Evolutionary conservation across 2,888 invertebrate species (phyloP).

Genomic region (Standfussiana lucernea): DNA sequence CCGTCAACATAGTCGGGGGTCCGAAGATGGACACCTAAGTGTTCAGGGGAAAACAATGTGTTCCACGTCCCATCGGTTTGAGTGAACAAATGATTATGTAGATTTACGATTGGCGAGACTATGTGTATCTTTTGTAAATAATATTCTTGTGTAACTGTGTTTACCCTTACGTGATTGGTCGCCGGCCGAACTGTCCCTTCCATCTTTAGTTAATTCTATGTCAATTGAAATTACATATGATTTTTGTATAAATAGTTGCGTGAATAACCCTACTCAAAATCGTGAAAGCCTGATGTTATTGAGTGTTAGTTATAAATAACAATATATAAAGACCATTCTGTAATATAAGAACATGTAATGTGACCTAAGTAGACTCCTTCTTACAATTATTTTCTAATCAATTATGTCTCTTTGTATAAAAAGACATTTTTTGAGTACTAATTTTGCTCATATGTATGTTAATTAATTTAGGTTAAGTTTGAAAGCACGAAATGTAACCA

Average conservation of each 20-base stretch:
- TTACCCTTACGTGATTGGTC: slow-evolving; percentile 32
- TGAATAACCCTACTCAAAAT: slow-evolving; percentile 22
- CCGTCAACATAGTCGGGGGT: background rate
- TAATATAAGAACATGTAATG: slow-evolving; percentile 39
- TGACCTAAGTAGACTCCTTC: slow-evolving; percentile 48
- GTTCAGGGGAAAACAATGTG: slow-evolving; percentile 42
- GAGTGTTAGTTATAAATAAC: slow-evolving; percentile 22
- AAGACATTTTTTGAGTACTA: slow-evolving; percentile 43
- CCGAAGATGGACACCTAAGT: slow-evolving; percentile 24
- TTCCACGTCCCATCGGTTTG: slow-evolving; percentile 25
- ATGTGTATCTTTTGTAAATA: slow-evolving; percentile 58
- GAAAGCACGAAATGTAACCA: slow-evolving; percentile 57
- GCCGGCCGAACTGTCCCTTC: slow-evolving; percentile 26
- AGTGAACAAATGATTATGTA: slow-evolving; percentile 37
- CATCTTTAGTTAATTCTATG: slow-evolving; percentile 27
- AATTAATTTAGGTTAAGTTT: slow-evolving; percentile 51
- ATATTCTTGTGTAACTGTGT: slow-evolving; percentile 31
- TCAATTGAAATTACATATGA: slow-evolving; percentile 51
- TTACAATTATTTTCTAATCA: slow-evolving; percentile 47
- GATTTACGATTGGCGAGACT: slow-evolving; percentile 21
- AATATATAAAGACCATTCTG: slow-evolving; percentile 31
- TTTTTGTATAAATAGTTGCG: slow-evolving; percentile 35
- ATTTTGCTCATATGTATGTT: slow-evolving; percentile 59
- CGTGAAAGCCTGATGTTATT: slow-evolving; percentile 8
- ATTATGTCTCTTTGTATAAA: slow-evolving; percentile 38